These are phyloP conservation scores for Apogon hyalosoma DNA, from an alignment of 2,797 vertebrate species.

Conservation along the genomic window DNA sequence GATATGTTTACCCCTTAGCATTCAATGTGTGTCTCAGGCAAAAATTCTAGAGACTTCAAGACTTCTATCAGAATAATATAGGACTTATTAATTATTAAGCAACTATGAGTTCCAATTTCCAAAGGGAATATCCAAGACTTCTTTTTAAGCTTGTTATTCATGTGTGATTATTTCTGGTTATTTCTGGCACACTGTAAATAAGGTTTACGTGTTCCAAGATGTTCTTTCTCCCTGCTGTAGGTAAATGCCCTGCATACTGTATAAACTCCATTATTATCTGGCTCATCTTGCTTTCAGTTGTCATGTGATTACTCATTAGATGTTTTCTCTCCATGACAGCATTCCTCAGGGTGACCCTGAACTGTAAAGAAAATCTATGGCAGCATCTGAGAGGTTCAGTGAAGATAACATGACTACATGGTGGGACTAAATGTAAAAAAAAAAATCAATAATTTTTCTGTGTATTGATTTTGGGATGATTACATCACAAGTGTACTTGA, in stretches of 20 bases:
- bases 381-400: conserved; percentile 15
- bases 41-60: neutral
- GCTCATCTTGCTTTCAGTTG: conserved; percentile 7
- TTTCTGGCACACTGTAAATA: conserved; percentile 57
- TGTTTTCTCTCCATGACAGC: neutral
- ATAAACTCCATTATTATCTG: neutral
- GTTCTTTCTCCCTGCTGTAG: neutral
- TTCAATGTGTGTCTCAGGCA: neutral
- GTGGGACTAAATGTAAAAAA: conserved; percentile 40
- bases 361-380: conserved; percentile 46
- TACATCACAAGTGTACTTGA: conserved; percentile 29
- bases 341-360: conserved; percentile 61
- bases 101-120: conserved; percentile 35
- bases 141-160: conserved; percentile 41
- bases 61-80: conserved; percentile 27
- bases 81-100: conserved; percentile 40
- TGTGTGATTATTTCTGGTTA: conserved; percentile 59
- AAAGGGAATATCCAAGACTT: conserved; percentile 30
- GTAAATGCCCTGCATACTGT: neutral
- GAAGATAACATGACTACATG: conserved; percentile 58
- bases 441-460: conserved; percentile 48
- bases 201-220: conserved; percentile 26
- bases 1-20: neutral
- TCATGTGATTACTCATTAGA: neutral
- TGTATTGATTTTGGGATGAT: conserved; percentile 61